phyloP scores from a whole-genome alignment of 2,113 vertebrate species.

The Brachionichthys hirsutus region DNA sequence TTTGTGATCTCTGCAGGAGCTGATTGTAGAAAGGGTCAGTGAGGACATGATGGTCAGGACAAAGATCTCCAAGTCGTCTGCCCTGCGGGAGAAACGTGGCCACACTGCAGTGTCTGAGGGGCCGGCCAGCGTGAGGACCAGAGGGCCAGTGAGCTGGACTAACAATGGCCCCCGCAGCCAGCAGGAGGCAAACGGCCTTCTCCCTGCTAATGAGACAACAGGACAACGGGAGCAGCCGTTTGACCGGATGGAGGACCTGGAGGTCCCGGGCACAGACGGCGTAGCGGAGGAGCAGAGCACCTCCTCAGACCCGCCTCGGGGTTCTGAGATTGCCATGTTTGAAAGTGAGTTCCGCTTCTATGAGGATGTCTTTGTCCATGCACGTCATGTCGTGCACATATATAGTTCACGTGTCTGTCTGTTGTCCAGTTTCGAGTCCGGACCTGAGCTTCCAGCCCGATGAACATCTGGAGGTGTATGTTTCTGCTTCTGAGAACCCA shows the following conservation, averaged over 20 bases:
- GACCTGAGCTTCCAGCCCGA: slow-evolving; percentile 87
- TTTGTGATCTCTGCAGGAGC: slow-evolving; percentile 67
- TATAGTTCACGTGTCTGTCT: not conserved
- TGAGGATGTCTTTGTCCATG: not conserved
- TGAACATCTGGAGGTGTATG: slow-evolving; percentile 88
- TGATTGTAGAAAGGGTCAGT: slow-evolving; percentile 84
- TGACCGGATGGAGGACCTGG: not conserved
- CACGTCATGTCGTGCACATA: not conserved
- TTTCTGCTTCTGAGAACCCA: slow-evolving; percentile 86
- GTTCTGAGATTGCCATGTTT: slow-evolving; percentile 77
- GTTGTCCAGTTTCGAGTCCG: slow-evolving; percentile 84
- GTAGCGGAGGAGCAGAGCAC: slow-evolving; percentile 14
- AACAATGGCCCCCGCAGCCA: slow-evolving; percentile 44
- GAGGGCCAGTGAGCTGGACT: slow-evolving; percentile 30
- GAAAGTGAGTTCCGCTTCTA: slow-evolving; percentile 77
- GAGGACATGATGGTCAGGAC: slow-evolving; percentile 79
- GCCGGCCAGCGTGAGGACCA: slow-evolving; percentile 14
- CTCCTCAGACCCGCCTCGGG: slow-evolving; percentile 46
- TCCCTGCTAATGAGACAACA: not conserved
- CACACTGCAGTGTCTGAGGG: slow-evolving; percentile 21
- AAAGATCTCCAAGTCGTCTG: slow-evolving; percentile 79
- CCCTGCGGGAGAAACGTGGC: slow-evolving; percentile 74
- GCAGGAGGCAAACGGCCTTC: slow-evolving; percentile 26
- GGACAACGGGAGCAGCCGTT: not conserved
- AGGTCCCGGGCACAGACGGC: slow-evolving; percentile 14